Evolutionary conservation across 2,797 vertebrate genomes (phyloP), one percentile per base, ranked within the genome.

Genomic region (Linurgus olivaceus): DNA sequence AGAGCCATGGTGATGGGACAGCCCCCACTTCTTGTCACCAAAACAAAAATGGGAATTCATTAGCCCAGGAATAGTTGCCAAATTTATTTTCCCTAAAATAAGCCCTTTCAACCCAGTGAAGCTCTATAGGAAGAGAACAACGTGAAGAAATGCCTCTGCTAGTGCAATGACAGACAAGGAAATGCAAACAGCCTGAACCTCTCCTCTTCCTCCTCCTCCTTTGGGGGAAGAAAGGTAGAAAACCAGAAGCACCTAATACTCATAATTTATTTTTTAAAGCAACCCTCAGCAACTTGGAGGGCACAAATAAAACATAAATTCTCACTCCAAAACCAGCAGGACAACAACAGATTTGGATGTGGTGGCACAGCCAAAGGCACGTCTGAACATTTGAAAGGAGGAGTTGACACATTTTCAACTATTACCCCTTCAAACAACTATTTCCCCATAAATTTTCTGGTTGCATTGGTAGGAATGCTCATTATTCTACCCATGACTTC

Each of bases 371-470:
- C 38, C 54, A 72, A 91, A 91, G 79, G 72, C 89, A 86, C 3
- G 2, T 54, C 82, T 57, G 81, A 84, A 84, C 55, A 45, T 77
- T 90, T 66, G 26, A 68, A 70, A 91, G 79, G 79, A 96, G 90
- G 58, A 88, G 82, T 70, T 94, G 91, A 94, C 91, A 93, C 89
- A 79, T 95, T 95, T 90, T 94, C 90, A 78, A 54, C 75, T 67
- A 31, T 62, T 80, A 51, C 76, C 51, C 72, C 76, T 95, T 92
- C 89, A 86, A 91, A 96, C 82, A 83, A 48, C 76, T 75, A 72
- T 86, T 81, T 83, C 62, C 73, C 79, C 87, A 90, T 94, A 76
- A 88, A 86, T 92, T 83, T 79, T 67, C 86, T 78, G 33, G 20
- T 77, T 57, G 74, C 29, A 2, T 71, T 78, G 63, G 61, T 44